Conservation (phyloP, 2,888 invertebrate genomes). For the Synergus itoensis region DNA sequence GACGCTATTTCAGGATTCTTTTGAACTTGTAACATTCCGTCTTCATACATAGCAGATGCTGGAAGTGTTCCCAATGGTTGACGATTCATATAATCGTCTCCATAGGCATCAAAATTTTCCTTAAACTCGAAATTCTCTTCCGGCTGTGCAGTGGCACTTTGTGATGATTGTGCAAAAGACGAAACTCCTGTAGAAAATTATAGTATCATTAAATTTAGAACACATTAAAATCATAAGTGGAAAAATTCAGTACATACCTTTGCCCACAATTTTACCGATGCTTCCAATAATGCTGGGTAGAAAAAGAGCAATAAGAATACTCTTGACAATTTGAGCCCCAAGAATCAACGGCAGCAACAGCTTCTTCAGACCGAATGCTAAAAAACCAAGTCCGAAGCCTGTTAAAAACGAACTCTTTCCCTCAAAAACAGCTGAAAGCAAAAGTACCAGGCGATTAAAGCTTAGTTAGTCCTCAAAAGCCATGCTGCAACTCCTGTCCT, state of each 20-base stretch:
- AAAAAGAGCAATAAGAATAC: slow-evolving; percentile 90
- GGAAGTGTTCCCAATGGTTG: slow-evolving; percentile 76
- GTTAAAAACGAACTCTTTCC: slow-evolving; percentile 83
- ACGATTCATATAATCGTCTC: slow-evolving; percentile 78
- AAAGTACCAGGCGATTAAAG: slow-evolving; percentile 76
- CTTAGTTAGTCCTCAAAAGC: slow-evolving; percentile 74
- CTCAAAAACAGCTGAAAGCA: slow-evolving; percentile 76
- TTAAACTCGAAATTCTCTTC: slow-evolving; percentile 88
- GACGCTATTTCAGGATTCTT: slow-evolving; percentile 71
- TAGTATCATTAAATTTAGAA: background rate
- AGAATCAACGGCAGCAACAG: slow-evolving; percentile 89
- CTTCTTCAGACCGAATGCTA: slow-evolving; percentile 90
- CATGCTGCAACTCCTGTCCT: slow-evolving; percentile 65
- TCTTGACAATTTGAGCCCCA: slow-evolving; percentile 90
- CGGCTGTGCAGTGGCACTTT: slow-evolving; percentile 67
- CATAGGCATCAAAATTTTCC: slow-evolving; percentile 82
- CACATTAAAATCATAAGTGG: too few relatives aligned
- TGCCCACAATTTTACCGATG: slow-evolving; percentile 90
- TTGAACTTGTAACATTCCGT: slow-evolving; percentile 66
- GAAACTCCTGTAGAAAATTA: slow-evolving; percentile 71
- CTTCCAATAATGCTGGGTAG: slow-evolving; percentile 91
- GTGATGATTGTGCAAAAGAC: slow-evolving; percentile 78
- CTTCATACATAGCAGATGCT: slow-evolving; percentile 76
- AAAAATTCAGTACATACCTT: slow-evolving; percentile 80
- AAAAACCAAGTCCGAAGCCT: slow-evolving; percentile 84